Conservation (phyloP, 2,113 vertebrate species). For the Gallinago jamesoni region DNA sequence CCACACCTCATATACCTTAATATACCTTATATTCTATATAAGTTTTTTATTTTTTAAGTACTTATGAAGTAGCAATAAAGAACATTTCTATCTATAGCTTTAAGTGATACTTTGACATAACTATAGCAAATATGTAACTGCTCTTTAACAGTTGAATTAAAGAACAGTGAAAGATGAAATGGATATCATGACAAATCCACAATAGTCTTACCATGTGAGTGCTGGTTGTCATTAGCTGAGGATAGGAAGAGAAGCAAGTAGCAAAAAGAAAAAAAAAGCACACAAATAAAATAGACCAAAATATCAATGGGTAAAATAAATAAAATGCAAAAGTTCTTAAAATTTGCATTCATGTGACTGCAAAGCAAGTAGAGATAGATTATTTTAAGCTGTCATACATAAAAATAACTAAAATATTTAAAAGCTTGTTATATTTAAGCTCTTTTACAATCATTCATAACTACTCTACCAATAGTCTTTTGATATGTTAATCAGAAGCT, state of each 20-base stretch:
- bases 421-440: background rate
- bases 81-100: conserved; percentile 23
- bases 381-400: conserved; percentile 1
- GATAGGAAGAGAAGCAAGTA: conserved; percentile 89
- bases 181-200: conserved; percentile 71
- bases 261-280: conserved; percentile 83
- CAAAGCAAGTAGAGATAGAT: conserved; percentile 28
- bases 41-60: background rate
- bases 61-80: background rate
- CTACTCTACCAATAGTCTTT: background rate
- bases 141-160: conserved; percentile 65
- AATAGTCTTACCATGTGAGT: conserved; percentile 95
- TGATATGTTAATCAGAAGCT: background rate
- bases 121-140: conserved; percentile 57
- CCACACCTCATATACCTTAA: background rate
- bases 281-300: conserved; percentile 81
- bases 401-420: conserved; percentile 13
- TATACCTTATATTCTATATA: background rate
- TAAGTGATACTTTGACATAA: conserved; percentile 48
- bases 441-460: background rate
- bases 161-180: conserved; percentile 65
- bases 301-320: conserved; percentile 80
- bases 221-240: conserved; percentile 97
- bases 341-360: conserved; percentile 55
- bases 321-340: conserved; percentile 76